Percentiles rank a stretch among this genome's conserved stretches.
phyloP scores from a whole-genome alignment of 2,797 vertebrate genomes.

The Neostethus bicornis region DNA sequence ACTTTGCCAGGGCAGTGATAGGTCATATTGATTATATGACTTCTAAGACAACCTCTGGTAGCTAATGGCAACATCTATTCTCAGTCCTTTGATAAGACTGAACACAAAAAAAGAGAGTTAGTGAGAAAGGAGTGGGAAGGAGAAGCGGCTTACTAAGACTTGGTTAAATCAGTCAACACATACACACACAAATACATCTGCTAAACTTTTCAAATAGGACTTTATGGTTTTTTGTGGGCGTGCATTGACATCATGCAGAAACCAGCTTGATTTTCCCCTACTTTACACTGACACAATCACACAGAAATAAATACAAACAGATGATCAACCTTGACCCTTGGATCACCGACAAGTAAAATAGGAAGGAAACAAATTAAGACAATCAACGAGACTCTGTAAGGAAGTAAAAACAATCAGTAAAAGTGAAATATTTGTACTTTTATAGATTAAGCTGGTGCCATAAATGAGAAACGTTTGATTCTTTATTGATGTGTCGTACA shows the following conservation, averaged over 20 bases:
- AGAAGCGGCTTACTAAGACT: slow-evolving; percentile 24
- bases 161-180: slow-evolving; percentile 31
- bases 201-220: slow-evolving; percentile 60
- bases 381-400: slow-evolving; percentile 1
- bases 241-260: slow-evolving; percentile 63
- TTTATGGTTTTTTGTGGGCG: slow-evolving; percentile 55
- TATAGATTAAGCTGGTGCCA: slow-evolving; percentile 8
- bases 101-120: slow-evolving; percentile 34
- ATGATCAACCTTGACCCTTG: slow-evolving; percentile 23
- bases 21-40: not conserved
- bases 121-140: slow-evolving; percentile 69
- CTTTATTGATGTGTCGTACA: no score
- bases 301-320: slow-evolving; percentile 20
- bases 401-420: slow-evolving; percentile 3
- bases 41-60: not conserved
- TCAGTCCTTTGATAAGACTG: slow-evolving; percentile 4
- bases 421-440: slow-evolving; percentile 11
- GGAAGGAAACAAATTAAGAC: not conserved
- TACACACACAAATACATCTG: slow-evolving; percentile 9
- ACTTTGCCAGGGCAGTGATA: no score
- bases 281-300: slow-evolving; percentile 6
- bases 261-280: slow-evolving; percentile 19
- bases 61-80: not conserved
- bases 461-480: not conserved
- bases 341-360: slow-evolving; percentile 2